These are phyloP conservation scores for Odontophorus gujanensis DNA, from an alignment of 2,113 vertebrate genomes.

Conservation along the genomic window DNA sequence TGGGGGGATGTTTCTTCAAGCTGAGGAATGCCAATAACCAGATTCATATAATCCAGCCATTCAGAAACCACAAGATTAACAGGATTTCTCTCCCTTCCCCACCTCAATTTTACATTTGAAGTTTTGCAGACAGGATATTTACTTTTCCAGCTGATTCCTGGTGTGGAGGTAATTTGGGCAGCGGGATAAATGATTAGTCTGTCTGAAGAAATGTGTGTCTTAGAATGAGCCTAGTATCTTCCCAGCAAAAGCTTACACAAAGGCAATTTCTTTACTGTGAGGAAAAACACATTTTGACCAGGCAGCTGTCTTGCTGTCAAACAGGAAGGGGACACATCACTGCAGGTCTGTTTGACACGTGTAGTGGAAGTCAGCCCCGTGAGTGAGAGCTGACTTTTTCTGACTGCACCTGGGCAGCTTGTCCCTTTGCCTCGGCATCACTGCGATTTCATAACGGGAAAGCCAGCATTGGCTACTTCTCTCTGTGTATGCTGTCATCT, in stretches of 20 bases:
- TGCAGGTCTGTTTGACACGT: background rate
- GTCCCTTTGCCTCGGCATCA: background rate
- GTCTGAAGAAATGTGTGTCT: background rate
- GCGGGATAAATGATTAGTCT: background rate
- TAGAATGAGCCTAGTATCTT: background rate
- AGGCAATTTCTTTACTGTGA: background rate
- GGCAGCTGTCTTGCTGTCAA: background rate
- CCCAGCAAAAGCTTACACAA: background rate
- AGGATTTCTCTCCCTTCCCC: background rate
- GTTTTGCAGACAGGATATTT: background rate
- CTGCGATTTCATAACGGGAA: accelerated
- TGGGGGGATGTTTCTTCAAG: background rate
- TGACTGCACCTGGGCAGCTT: accelerated
- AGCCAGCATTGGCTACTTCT: background rate
- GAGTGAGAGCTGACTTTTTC: background rate
- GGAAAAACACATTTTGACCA: background rate
- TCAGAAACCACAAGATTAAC: background rate
- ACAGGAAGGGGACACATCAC: background rate
- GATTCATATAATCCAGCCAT: background rate
- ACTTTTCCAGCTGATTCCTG: background rate
- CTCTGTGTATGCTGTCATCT: background rate
- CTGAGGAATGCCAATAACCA: background rate
- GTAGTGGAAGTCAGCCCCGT: background rate
- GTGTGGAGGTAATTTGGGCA: background rate
- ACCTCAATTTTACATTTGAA: background rate